A percentile compares a stretch with the other conserved stretches of the same genome.
These are phyloP conservation scores for Vanessa cardui DNA, from an alignment of 2,888 invertebrate species.

Conservation along the genomic window DNA sequence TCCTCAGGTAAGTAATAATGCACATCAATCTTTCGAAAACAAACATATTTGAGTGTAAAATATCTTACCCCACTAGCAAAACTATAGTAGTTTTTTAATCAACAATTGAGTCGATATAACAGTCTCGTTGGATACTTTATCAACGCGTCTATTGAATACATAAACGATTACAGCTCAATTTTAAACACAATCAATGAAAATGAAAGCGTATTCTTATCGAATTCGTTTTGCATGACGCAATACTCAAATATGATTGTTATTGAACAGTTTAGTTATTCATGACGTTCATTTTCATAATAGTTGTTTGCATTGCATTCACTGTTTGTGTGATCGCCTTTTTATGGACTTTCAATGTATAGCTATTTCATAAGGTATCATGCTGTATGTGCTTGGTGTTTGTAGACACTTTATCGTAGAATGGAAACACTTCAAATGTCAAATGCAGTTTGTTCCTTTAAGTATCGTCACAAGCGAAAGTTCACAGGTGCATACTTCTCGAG, in stretches of 20 bases:
- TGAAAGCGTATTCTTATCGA: constrained; percentile 8
- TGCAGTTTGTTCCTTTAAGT: constrained; percentile 71
- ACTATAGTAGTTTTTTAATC: too few species aligned
- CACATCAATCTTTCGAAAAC: constrained; percentile 28
- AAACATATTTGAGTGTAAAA: constrained; percentile 7
- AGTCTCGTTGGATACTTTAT: background rate
- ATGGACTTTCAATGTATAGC: constrained; percentile 42
- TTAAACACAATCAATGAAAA: background rate
- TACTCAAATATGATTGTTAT: constrained; percentile 39
- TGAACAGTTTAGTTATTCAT: constrained; percentile 42
- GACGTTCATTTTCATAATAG: constrained; percentile 44
- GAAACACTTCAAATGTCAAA: constrained; percentile 60
- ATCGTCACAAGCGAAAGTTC: constrained; percentile 62
- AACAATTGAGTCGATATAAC: background rate
- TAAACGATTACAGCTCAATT: background rate
- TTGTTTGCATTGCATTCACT: constrained; percentile 44
- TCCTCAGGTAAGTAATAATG: constrained; percentile 86
- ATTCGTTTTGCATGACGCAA: constrained; percentile 17
- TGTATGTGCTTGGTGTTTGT: constrained; percentile 45
- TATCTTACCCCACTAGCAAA: background rate
- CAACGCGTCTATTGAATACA: background rate
- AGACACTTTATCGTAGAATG: constrained; percentile 58
- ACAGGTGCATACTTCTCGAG: constrained; percentile 44
- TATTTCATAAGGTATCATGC: constrained; percentile 42
- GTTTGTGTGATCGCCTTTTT: constrained; percentile 39